Percentiles rank a stretch among this genome's conserved stretches.
Conservation (phyloP, 2,888 invertebrate genomes). For the Prosapia bicincta region DNA sequence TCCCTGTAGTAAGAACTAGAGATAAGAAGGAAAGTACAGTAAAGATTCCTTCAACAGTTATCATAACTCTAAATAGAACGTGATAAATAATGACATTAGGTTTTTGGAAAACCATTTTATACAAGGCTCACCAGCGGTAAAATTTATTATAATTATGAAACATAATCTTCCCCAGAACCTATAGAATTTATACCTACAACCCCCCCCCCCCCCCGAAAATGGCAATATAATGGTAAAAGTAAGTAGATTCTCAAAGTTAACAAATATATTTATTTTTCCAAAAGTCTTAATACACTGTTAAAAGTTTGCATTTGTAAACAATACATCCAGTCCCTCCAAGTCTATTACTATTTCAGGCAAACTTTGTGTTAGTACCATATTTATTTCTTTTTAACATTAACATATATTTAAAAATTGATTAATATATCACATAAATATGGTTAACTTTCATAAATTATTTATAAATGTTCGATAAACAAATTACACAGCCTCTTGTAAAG, state of each 20-base stretch:
- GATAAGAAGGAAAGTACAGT: too few relatives aligned
- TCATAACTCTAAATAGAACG: too few relatives aligned
- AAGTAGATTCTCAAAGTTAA: neutral
- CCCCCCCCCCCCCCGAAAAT: too few relatives aligned
- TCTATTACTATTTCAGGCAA: neutral
- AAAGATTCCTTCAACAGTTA: too few relatives aligned
- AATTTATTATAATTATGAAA: too few relatives aligned
- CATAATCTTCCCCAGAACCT: too few relatives aligned
- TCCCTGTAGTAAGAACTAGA: too few relatives aligned
- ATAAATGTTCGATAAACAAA: slow-evolving; percentile 10
- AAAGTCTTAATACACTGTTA: neutral
- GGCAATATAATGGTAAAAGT: too few relatives aligned
- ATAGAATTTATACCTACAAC: too few relatives aligned
- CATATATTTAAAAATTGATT: neutral
- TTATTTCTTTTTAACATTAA: neutral
- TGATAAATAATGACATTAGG: too few relatives aligned
- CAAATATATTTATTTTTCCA: neutral
- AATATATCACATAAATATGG: neutral
- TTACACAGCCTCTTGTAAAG: slow-evolving; percentile 30
- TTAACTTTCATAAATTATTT: neutral
- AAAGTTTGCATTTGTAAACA: neutral
- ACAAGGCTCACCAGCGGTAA: too few relatives aligned
- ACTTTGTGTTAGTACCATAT: neutral
- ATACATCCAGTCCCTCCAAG: neutral
- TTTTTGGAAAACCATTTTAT: too few relatives aligned